Conservation (phyloP, 2,888 invertebrate genomes). For the Tipula confusa region DNA sequence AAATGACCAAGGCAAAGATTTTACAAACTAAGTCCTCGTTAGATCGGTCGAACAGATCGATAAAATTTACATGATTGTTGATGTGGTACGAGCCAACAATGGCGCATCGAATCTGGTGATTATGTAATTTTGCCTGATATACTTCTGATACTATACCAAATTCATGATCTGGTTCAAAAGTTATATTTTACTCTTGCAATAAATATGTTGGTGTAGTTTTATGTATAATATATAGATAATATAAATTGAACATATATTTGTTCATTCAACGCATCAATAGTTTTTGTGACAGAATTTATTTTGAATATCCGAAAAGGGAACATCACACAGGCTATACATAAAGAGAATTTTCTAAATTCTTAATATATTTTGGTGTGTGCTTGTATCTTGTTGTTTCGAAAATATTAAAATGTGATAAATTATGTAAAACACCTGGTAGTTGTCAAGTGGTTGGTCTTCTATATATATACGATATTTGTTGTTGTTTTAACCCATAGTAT, state of each 20-base stretch:
- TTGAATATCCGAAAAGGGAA: not conserved
- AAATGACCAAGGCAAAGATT: too few species aligned
- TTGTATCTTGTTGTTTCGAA: not conserved
- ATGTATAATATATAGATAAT: not conserved
- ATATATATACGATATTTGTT: not conserved
- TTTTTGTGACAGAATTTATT: conserved; percentile 20
- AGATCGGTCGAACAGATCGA: too few species aligned
- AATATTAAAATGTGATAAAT: conserved; percentile 28
- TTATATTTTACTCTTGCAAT: not conserved
- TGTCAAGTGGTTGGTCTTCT: conserved; percentile 26
- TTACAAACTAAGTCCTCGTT: too few species aligned
- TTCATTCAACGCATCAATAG: conserved; percentile 29
- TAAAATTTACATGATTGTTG: too few species aligned
- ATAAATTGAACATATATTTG: not conserved
- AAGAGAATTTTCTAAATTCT: not conserved
- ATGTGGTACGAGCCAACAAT: too few species aligned
- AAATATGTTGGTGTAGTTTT: not conserved
- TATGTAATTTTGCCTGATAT: too few species aligned
- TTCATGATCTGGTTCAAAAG: conserved; percentile 20
- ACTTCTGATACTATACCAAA: conserved; percentile 15
- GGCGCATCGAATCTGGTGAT: too few species aligned
- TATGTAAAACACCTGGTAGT: conserved; percentile 29
- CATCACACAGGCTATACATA: not conserved
- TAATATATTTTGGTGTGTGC: not conserved
- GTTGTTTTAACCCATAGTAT: not conserved